Conservation (phyloP, 2,888 invertebrate species). For the Leptinotarsa tumamoca region DNA sequence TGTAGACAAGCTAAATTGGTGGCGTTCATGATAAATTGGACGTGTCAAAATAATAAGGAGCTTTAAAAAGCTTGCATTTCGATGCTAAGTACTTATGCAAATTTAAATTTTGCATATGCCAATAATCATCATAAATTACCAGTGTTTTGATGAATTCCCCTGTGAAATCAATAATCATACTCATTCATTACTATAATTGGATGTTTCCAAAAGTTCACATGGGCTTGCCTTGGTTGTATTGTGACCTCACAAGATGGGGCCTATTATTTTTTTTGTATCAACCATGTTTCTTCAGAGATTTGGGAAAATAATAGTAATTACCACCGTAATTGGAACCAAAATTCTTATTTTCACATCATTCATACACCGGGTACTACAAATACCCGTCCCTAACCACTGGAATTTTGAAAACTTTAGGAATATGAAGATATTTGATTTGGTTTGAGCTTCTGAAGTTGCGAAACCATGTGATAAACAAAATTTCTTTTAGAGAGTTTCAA, state of each 20-base stretch:
- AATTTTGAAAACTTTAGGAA: too few relatives aligned
- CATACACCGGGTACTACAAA: too few relatives aligned
- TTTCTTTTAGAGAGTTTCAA: too few relatives aligned
- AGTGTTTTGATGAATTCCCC: conserved; percentile 7
- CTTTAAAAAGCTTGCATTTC: conserved; percentile 7
- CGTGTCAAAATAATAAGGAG: conserved; percentile 15
- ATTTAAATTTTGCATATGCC: conserved; percentile 5
- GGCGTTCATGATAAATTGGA: conserved; percentile 16
- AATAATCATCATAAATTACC: conserved; percentile 12
- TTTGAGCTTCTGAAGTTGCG: too few relatives aligned
- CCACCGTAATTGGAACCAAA: too few relatives aligned
- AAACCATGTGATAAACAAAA: too few relatives aligned
- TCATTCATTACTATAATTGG: conserved; percentile 5
- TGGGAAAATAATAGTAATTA: too few relatives aligned
- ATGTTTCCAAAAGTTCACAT: conserved; percentile 1
- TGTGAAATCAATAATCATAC: conserved; percentile 1
- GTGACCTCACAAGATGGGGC: not conserved
- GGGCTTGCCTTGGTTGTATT: not conserved
- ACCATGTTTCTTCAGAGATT: too few relatives aligned
- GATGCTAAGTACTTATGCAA: conserved; percentile 8
- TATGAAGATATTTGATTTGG: too few relatives aligned
- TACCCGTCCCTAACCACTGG: too few relatives aligned
- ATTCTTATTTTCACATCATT: too few relatives aligned
- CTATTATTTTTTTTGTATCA: too few relatives aligned
- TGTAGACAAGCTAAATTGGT: conserved; percentile 13